phyloP scores from a whole-genome alignment of 2,113 vertebrate species.

The Malurus alboscapulatus region DNA sequence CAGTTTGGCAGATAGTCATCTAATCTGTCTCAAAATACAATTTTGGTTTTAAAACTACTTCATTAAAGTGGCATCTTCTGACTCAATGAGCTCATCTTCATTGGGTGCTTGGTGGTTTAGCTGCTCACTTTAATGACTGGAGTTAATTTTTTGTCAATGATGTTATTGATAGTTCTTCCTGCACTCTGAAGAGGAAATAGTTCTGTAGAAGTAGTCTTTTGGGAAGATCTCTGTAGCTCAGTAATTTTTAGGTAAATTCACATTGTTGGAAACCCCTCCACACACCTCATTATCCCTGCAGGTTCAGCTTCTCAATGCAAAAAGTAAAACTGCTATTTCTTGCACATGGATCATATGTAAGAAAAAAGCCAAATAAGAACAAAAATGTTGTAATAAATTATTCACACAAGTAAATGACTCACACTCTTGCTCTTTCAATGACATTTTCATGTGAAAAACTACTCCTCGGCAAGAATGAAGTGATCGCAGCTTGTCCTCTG shows the following conservation, averaged over 20 bases:
- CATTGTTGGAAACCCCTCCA: background rate
- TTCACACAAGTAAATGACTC: background rate
- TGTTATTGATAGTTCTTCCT: background rate
- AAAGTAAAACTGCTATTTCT: background rate
- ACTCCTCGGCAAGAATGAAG: fast-evolving
- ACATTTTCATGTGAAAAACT: background rate
- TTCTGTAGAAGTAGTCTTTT: background rate
- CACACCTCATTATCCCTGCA: background rate
- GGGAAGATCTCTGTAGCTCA: background rate
- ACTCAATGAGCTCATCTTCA: background rate
- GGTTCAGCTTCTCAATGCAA: background rate
- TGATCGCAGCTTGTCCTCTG: background rate
- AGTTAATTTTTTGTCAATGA: background rate
- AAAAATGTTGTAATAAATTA: background rate
- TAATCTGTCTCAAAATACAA: conserved; percentile 22
- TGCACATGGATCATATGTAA: background rate
- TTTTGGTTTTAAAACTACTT: conserved; percentile 17
- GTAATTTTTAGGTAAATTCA: background rate
- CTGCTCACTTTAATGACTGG: background rate
- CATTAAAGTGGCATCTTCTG: conserved; percentile 35
- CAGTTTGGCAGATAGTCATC: background rate
- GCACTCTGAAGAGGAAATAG: background rate
- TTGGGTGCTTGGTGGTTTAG: background rate
- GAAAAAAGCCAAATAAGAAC: background rate
- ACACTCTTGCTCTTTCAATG: background rate